phyloP scores from a whole-genome alignment of 2,797 vertebrate genomes.

The Brachyalestes nurse region DNA sequence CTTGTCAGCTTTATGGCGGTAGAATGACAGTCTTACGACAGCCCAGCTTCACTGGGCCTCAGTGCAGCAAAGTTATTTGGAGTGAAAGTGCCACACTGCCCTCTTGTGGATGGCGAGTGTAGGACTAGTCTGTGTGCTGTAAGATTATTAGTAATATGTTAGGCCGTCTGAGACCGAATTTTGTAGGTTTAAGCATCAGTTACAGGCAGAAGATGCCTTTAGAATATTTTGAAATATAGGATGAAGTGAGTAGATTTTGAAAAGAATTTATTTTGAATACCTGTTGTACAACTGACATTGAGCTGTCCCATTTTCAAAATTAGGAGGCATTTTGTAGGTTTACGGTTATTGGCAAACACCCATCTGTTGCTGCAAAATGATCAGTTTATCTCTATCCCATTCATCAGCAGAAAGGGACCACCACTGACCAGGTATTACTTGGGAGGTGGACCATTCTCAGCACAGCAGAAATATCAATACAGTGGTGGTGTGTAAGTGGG shows the following conservation, averaged over 20 bases:
- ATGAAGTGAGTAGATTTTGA: no score
- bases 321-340: not conserved
- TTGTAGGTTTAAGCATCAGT: not conserved
- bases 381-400: not conserved
- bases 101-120: constrained; percentile 68
- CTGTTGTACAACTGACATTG: no score
- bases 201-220: not conserved
- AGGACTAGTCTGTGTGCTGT: not conserved
- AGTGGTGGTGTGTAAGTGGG: not conserved
- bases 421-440: not conserved
- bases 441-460: not conserved
- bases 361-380: not conserved
- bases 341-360: not conserved
- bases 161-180: not conserved
- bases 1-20: constrained; percentile 86
- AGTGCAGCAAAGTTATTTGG: constrained; percentile 44
- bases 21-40: constrained; percentile 82
- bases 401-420: not conserved
- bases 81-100: constrained; percentile 67
- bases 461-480: not conserved
- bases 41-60: constrained; percentile 72
- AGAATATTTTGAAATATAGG: not conserved
- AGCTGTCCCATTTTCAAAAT: no score
- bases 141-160: not conserved
- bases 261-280: no score